Evolutionary conservation across 2,797 vertebrate species (phyloP), one percentile per base, ranked within the genome.

Genomic region (Alca torda): DNA sequence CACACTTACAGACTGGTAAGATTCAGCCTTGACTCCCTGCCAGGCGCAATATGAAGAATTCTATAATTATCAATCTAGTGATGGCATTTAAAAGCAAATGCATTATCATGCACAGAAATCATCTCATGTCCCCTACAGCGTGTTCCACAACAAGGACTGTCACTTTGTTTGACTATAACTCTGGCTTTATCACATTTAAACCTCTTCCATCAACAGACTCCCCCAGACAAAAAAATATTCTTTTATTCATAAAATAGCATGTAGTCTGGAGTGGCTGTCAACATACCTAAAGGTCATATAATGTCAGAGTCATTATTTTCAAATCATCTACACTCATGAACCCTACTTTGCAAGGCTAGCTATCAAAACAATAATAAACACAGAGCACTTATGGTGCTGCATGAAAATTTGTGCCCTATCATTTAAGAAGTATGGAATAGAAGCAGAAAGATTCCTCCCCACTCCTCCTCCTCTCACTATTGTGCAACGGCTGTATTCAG

Each of bases 81-180:
- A 88, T 95, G 84, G 93, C 96, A 97, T 98, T 98, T 97, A 93
- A 93, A 96, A 97, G 95, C 89, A 97, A 96, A 95, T 96, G 95
- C 56, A 53, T 95, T 97, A 96, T 96, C 95, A 93, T 94, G 92
- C 92, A 87, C 85, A 89, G 87, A 93, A 95, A 96, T 97, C 80
- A 95, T 89, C 96, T 76, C 84, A 11, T 86, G 94, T 96, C 82
- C 90, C 94, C 46, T 57, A 75, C 84, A 97, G 97, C 1, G 64
- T 69, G 72, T 94, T 95, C 87, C 84, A 90, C 93, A 96, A 94
- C 93, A 95, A 93, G 59, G 73, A 78, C 78, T 96, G 93, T 93
- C 33, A 24, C 76, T 96, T 91, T 51, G 50, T 70, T 64, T 90
- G 78, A 93, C 87, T 92, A 13, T 85, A 95, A 85, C 69, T 95